Evolutionary conservation across 2,797 vertebrate species (phyloP).

Genomic region (Manis javanica): DNA sequence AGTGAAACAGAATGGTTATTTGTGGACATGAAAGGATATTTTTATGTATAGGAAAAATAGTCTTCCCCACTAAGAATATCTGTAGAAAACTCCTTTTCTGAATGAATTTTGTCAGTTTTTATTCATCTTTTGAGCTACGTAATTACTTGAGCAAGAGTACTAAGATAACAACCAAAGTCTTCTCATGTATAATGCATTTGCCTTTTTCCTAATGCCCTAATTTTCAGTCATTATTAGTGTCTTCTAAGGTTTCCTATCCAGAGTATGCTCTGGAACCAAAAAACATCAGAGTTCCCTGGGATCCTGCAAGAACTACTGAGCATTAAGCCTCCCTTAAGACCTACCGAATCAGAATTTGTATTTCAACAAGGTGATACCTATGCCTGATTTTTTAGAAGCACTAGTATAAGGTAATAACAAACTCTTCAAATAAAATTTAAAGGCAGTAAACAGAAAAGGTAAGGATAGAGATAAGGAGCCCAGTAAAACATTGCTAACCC

Average conservation of each 20-base stretch:
- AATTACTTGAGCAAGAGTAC: not conserved
- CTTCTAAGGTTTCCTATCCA: not conserved
- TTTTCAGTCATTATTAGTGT: not conserved
- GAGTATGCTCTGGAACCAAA: not conserved
- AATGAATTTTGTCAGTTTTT: slow-evolving; percentile 7
- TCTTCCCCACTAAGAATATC: not conserved
- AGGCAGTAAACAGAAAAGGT: not conserved
- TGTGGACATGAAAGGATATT: not conserved
- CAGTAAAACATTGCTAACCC: not conserved
- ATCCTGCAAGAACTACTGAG: not conserved
- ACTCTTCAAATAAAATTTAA: not conserved
- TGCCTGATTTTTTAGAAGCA: not conserved
- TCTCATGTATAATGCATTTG: not conserved
- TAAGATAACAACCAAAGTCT: not conserved
- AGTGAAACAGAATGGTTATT: slow-evolving; percentile 13
- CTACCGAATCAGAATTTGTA: not conserved
- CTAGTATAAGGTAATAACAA: not conserved
- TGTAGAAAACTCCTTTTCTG: not conserved
- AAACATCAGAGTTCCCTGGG: not conserved
- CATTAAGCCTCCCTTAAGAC: not conserved
- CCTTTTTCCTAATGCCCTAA: not conserved
- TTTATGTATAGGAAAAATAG: slow-evolving; percentile 17
- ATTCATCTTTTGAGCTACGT: not conserved
- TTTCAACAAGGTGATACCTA: not conserved
- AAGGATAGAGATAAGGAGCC: not conserved